Evolutionary conservation across 2,888 invertebrate species (phyloP).

Genomic region (Aethes cnicana): DNA sequence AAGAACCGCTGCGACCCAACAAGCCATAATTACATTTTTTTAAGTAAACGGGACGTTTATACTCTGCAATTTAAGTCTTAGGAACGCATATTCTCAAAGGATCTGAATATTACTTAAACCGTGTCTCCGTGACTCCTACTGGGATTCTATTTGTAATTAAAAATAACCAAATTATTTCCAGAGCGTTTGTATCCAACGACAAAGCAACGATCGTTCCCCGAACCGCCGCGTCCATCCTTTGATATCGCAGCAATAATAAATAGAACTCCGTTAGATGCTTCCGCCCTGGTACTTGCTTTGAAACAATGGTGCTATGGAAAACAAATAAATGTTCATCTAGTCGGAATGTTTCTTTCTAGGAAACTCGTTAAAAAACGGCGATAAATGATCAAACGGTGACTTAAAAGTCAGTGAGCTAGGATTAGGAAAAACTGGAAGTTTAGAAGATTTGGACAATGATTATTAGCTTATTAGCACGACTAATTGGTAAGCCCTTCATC

Average conservation of each 20-base stretch:
- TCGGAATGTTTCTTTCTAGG: conserved; percentile 29
- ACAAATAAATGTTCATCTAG: conserved; percentile 31
- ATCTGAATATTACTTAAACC: too few relatives aligned
- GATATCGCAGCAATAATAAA: conserved; percentile 58
- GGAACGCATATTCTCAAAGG: too few relatives aligned
- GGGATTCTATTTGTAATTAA: conserved; percentile 19
- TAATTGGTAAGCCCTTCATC: too few relatives aligned
- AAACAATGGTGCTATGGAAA: conserved; percentile 33
- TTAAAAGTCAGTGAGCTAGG: neutral
- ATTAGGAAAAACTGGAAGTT: too few relatives aligned
- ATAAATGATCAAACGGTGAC: conserved; percentile 15
- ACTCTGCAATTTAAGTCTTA: too few relatives aligned
- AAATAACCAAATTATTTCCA: conserved; percentile 29
- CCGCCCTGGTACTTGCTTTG: conserved; percentile 37
- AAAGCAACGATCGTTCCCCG: conserved; percentile 46
- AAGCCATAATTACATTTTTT: too few relatives aligned
- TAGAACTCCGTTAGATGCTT: conserved; percentile 43
- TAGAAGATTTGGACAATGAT: too few relatives aligned
- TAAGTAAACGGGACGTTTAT: too few relatives aligned
- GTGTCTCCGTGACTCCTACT: too few relatives aligned
- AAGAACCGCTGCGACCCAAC: too few relatives aligned
- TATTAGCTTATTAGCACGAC: too few relatives aligned
- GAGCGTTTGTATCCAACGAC: conserved; percentile 36
- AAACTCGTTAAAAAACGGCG: conserved; percentile 18
- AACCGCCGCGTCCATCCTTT: conserved; percentile 47